Evolutionary conservation across 2,797 vertebrate species (phyloP), one percentile per base, ranked within the genome.

Genomic region (Bradypodion ventrale): DNA sequence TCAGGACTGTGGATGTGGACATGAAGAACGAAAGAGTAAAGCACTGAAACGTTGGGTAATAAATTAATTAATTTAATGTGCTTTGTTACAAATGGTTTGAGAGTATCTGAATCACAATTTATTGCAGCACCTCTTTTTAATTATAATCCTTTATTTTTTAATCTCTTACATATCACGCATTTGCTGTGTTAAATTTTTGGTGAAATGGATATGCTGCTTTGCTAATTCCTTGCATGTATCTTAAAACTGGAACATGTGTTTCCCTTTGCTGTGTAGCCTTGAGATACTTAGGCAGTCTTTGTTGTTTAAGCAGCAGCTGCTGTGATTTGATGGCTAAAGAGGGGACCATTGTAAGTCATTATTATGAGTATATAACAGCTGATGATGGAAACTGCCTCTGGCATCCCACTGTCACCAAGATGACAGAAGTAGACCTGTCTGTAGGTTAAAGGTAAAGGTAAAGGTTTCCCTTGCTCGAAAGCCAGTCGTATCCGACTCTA

Each of bases 321-420:
- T 70, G 16, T 49, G 72, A 80, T 80, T 68, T 83, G 82, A 83
- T 72, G 82, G 86, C 80, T 83, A 83, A 83, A 80, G 82, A 63
- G 85, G 56, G 21, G 86, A 70, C 80, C 73, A 35, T 77, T 84
- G 73, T 56, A 83, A 83, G 73, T 42, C 37, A 44, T 62, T 52
- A 81, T 77, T 82, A 70, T 82, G 72, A 44, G 21, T 52, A 37
- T 80, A 42, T 56, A 56, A 66, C 72, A 75, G 35, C 73, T 83
- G 85, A 84, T 63, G 66, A 76, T 52, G 78, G 75, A 87, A 80
- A 72, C 25, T 42, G 72, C 86, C 86, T 87, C 46, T 84, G 73
- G 78, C 65, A 63, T 76, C 77, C 56, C 59, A 63, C 65, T 59
- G 72, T 76, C 65, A 32, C 62, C 15, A 35, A 16, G 59, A 80